Evolutionary conservation across 92 coral and sea anemone species (phyloP).

Genomic region (Chrysogorgia sp.): DNA sequence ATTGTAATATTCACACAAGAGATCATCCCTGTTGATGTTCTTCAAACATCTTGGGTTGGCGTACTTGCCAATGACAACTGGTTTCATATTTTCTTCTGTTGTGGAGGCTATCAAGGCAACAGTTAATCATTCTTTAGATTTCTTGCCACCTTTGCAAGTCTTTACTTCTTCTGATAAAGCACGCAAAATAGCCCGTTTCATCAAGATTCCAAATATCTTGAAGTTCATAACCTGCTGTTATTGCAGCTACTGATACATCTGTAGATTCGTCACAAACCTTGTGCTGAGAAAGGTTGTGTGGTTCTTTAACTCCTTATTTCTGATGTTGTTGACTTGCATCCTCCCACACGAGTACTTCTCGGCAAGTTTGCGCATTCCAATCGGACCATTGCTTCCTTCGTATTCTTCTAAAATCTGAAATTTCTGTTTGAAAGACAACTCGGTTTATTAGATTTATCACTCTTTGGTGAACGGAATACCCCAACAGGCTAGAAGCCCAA

Average conservation of each 20-base stretch:
- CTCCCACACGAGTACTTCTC: conserved; percentile 25
- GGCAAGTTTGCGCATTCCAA: conserved; percentile 12
- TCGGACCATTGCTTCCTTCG: conserved; percentile 14
- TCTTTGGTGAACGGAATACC: too few relatives aligned
- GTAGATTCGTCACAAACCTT: conserved; percentile 53
- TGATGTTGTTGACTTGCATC: conserved; percentile 12
- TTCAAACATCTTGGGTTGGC: conserved; percentile 59
- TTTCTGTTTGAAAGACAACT: too few relatives aligned
- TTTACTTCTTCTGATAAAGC: conserved; percentile 49
- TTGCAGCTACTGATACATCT: conserved; percentile 20
- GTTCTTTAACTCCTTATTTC: conserved; percentile 15
- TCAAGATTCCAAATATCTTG: conserved; percentile 40
- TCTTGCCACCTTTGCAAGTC: conserved; percentile 48
- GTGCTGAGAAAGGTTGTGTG: conserved; percentile 35
- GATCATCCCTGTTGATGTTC: background rate
- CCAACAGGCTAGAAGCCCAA: too few relatives aligned
- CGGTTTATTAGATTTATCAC: too few relatives aligned
- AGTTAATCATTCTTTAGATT: conserved; percentile 49
- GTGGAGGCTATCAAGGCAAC: conserved; percentile 45
- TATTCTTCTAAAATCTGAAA: conserved; percentile 18
- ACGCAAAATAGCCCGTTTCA: conserved; percentile 28
- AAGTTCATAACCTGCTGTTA: conserved; percentile 45
- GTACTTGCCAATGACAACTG: conserved; percentile 60
- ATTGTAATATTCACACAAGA: conserved; percentile 6
- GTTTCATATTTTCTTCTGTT: conserved; percentile 50